Base-by-base conservation (phyloP, 2,113 vertebrate species). In the Nerophis ophidion region DNA sequence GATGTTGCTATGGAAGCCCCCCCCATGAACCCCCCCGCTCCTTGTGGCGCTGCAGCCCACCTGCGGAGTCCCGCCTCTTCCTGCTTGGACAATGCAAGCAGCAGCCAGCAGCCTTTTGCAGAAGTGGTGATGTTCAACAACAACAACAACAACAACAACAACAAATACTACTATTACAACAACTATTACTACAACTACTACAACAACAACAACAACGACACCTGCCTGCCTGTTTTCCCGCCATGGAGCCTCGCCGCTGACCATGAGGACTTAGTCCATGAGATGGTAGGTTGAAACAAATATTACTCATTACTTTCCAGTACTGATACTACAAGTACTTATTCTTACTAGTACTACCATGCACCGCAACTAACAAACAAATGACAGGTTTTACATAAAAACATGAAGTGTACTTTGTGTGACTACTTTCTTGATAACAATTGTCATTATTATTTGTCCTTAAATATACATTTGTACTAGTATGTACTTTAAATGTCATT, bases 201-300 rank as follows among this genome's bases (percentile, higher is more conserved):
- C 0, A 87, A 87, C 38, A 48, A n/a, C n/a, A n/a, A n/a, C n/a
- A n/a, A 74, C 46, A 44, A 9, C 40, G 16, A 53, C 33, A 60
- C 47, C 19, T 16, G 81, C 40, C 57, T 87, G 65, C 68, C 52
- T 2, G 36, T 55, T 53, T 74, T 74, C 0, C 12, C 80, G 35
- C 73, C 82, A 16, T 92, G 80, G 83, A 66, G 57, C 48, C 85
- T 89, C 68, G 91, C 91, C 68, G 81, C 89, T 0, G 79, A 89
- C 19, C 78, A 88, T 3, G 90, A 91, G 68, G 90, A 86, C 78
- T 91, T 90, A 62, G 91, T 77, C 62, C 89, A 90, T 48, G 90
- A 71, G 67, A 82, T 92, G 93, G 95, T 97, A 93, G 86, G 87
- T 44, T 44, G 7, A 40, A 44, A 44, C 10, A 44, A 3, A 6